Percentiles rank a stretch among this genome's conserved stretches.
phyloP scores from a whole-genome alignment of 2,797 vertebrate genomes.

The Cyprinodon diabolis region DNA sequence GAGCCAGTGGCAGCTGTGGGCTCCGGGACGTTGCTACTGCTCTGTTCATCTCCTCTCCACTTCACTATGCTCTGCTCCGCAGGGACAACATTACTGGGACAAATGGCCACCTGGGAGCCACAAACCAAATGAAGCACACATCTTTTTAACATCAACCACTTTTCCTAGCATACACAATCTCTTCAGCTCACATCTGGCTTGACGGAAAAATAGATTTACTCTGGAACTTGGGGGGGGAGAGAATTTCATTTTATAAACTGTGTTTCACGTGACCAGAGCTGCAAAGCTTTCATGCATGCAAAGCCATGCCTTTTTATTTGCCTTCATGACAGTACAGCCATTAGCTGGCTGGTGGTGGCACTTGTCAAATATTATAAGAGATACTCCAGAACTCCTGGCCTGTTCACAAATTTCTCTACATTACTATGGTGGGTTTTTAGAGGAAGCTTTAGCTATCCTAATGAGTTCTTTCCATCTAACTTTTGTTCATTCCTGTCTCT shows the following conservation, averaged over 20 bases:
- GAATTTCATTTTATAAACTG: constrained; percentile 49
- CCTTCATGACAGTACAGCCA: constrained; percentile 62
- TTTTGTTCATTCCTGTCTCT: constrained; percentile 65
- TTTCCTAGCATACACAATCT: constrained; percentile 27
- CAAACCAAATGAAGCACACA: constrained; percentile 59
- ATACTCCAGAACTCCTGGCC: constrained; percentile 69
- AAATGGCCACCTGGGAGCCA: constrained; percentile 66
- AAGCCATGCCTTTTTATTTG: constrained; percentile 73
- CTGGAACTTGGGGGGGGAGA: constrained; percentile 26
- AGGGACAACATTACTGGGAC: constrained; percentile 64
- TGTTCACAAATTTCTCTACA: constrained; percentile 52
- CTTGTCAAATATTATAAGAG: constrained; percentile 63
- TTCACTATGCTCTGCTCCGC: constrained; percentile 41
- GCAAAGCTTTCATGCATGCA: constrained; percentile 54
- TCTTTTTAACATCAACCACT: constrained; percentile 30
- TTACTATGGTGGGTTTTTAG: constrained; percentile 48
- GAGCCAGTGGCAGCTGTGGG: constrained; percentile 71
- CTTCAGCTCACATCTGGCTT: constrained; percentile 61
- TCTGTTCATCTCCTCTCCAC: constrained; percentile 50
- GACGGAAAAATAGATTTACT: constrained; percentile 38
- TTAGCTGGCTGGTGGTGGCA: constrained; percentile 67
- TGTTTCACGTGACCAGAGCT: constrained; percentile 60
- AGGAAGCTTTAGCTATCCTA: constrained; percentile 51
- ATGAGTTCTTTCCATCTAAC: constrained; percentile 71
- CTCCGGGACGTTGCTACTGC: constrained; percentile 24